Evolutionary conservation across 2,888 invertebrate genomes (phyloP).

Genomic region (Biston stratarius): DNA sequence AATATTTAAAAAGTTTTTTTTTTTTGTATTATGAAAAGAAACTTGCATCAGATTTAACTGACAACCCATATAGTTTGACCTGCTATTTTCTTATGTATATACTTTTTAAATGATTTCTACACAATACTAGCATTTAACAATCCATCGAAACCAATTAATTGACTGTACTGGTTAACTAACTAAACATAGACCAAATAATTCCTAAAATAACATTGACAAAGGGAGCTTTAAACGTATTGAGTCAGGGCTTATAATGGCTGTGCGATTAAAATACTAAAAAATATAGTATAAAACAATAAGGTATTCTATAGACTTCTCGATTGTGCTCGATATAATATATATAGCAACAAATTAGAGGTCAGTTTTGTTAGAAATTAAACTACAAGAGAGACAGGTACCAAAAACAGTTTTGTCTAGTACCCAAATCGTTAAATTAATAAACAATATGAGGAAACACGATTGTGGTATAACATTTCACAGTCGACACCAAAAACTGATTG

Average conservation of each 20-base stretch:
- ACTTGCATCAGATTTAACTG: background rate
- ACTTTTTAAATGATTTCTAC: no score
- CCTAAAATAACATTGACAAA: background rate
- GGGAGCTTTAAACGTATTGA: constrained; percentile 25
- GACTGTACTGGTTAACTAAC: background rate
- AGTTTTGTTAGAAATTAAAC: constrained; percentile 37
- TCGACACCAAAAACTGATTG: no score
- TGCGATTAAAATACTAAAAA: constrained; percentile 36
- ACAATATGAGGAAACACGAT: no score
- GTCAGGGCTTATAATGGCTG: constrained; percentile 42
- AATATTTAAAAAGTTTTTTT: no score
- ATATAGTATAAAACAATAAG: constrained; percentile 31
- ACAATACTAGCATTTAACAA: background rate
- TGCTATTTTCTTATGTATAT: no score
- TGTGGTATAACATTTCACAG: no score
- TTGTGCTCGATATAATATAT: constrained; percentile 37
- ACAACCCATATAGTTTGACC: no score
- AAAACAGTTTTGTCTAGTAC: no score
- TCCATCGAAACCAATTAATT: background rate
- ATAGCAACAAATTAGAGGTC: constrained; percentile 50
- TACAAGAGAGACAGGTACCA: background rate
- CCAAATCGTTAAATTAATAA: background rate
- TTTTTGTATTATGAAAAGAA: no score
- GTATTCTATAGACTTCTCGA: constrained; percentile 51
- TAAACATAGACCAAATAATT: background rate